These are phyloP conservation scores for Uloborus diversus DNA, from an alignment of 1,140 invertebrate species.

Conservation along the genomic window DNA sequence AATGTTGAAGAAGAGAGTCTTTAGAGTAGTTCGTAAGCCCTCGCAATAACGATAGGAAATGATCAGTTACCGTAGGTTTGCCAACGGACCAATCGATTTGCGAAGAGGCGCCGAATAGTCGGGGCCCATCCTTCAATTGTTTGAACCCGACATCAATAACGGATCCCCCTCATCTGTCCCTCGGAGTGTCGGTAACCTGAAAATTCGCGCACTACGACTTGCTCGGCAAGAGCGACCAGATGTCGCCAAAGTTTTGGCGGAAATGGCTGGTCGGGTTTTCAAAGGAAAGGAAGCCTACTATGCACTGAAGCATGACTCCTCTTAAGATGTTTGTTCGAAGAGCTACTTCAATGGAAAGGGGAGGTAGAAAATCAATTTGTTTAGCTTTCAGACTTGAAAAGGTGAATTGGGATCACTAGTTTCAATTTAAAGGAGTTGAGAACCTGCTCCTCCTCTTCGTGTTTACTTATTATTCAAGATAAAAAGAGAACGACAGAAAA, in stretches of 20 bases:
- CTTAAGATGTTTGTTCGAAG: neutral
- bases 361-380: no score
- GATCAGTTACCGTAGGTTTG: constrained; percentile 27
- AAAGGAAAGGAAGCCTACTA: neutral
- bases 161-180: constrained; percentile 8
- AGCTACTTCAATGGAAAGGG: no score
- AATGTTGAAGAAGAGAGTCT: no score
- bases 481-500: no score
- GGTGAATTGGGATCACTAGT: no score
- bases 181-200: constrained; percentile 37
- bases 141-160: constrained; percentile 38
- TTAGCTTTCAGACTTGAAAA: no score
- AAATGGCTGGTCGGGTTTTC: neutral
- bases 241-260: constrained; percentile 30
- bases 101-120: constrained; percentile 32
- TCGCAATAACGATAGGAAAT: constrained; percentile 31
- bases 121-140: constrained; percentile 47
- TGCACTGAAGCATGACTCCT: neutral
- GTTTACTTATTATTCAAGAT: no score
- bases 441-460: no score
- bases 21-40: neutral
- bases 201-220: constrained; percentile 2
- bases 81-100: constrained; percentile 23
- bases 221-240: neutral
- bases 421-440: no score